Evolutionary conservation across 2,113 vertebrate species (phyloP).

Genomic region (Naja naja): DNA sequence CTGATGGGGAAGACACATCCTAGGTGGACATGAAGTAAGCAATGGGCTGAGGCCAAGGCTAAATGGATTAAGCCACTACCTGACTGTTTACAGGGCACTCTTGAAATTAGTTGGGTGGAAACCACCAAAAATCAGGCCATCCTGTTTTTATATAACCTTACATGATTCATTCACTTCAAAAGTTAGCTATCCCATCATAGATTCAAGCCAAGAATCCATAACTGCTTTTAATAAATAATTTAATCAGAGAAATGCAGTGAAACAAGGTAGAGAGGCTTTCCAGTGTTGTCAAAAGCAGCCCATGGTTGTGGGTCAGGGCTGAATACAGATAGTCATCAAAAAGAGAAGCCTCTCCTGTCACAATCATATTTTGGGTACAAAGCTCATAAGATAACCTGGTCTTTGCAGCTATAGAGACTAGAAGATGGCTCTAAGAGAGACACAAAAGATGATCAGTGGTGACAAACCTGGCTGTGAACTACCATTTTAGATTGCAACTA

Average conservation of each 20-base stretch:
- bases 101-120: background rate
- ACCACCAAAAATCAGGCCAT: background rate
- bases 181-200: background rate
- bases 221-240: constrained; percentile 55
- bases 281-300: background rate
- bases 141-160: background rate
- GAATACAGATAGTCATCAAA: background rate
- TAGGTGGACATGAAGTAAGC: background rate
- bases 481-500: background rate
- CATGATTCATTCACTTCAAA: background rate
- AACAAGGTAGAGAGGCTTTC: background rate
- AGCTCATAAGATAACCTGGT: background rate
- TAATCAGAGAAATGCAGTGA: constrained; percentile 34
- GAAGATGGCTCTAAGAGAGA: background rate
- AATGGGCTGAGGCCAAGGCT: background rate
- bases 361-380: background rate
- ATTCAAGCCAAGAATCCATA: background rate
- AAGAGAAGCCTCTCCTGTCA: background rate
- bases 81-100: background rate
- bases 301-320: background rate
- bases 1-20: background rate
- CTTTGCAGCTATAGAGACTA: background rate
- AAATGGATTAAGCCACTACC: background rate
- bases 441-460: background rate
- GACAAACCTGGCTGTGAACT: background rate